Base-by-base conservation (phyloP, 2,888 invertebrate genomes). In the Pammene fasciana region DNA sequence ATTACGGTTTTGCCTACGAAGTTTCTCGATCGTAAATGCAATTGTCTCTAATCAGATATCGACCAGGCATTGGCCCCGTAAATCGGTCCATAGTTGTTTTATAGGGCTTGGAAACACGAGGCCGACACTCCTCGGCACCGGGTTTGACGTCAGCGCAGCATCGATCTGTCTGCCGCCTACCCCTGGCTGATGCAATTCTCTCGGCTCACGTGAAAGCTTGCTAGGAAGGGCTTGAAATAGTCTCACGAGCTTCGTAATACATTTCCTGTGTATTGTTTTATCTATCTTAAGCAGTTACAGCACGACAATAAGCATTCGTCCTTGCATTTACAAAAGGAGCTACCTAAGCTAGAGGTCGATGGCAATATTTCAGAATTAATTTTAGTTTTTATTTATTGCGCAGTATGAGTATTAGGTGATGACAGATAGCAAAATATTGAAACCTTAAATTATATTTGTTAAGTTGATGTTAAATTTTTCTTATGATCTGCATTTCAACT, bases 81-180 rank as follows among this genome's bases (percentile, higher is more conserved):
- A 61, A 61, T 38, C 13, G n/a, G 46, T 46, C 7, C 7, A 55
- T 34, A 26, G 7, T 7, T 34, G 18, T 41, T 64, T 70, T 60
- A 65, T 70, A 54, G 34, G 10, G 26, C 59, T 34, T 38, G 48
- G 54, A 48, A 48, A 62, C 45, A 38, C 38, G 68, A 18, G 59
- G 52, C 68, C 65, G 64, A 64, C 67, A 68, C 62, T 48, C 52
- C 64, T 68, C 64, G 68, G 62, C 34, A 56, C 67, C 56, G 48
- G 43, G 48, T 72, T 62, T 90, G 90, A 91, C 90, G 92, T 90
- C 87, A 89, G 74, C 75, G 74, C 75, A 75, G 73, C 81, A 92
- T 92, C 84, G 92, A 92, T 90, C 88, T 78, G 90, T 89, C 90
- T 90, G 84, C 72, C 81, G 80, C 81, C 70, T 71, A 73, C 76